Percentiles rank a stretch among this genome's conserved stretches.
Evolutionary conservation across 2,797 vertebrate species (phyloP).

Genomic region (Girardinus metallicus): DNA sequence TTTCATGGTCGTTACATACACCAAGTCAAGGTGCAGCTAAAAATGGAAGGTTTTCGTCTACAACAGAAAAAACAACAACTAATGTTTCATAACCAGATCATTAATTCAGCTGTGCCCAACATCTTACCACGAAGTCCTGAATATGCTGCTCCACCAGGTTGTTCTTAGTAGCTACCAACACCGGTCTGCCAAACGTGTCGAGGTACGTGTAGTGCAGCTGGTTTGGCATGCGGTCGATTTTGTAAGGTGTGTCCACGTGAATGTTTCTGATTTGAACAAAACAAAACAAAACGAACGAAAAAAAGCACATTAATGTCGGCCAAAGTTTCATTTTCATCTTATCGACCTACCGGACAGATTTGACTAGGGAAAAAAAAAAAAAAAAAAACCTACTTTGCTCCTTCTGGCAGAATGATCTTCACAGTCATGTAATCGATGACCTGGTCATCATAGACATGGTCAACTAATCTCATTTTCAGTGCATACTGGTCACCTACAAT

Average conservation of each 20-base stretch:
- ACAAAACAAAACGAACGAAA: background rate
- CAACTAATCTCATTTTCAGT: constrained; percentile 96
- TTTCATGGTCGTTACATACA: background rate
- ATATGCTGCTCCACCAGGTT: constrained; percentile 99
- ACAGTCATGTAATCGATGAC: constrained; percentile 94
- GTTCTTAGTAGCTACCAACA: constrained; percentile 92
- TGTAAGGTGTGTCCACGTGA: constrained; percentile 93
- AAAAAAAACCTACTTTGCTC: constrained; percentile 88
- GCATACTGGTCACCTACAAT: constrained; percentile 94
- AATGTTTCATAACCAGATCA: background rate
- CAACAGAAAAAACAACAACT: background rate
- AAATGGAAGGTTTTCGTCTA: background rate
- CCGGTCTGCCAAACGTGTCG: constrained; percentile 95
- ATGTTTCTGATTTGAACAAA: constrained; percentile 85
- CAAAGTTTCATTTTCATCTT: too few relatives aligned
- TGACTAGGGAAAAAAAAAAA: too few relatives aligned
- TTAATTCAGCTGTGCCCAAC: background rate
- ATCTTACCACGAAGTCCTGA: constrained; percentile 92
- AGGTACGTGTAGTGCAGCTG: constrained; percentile 97
- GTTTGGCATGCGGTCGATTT: constrained; percentile 87
- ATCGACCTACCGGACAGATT: background rate
- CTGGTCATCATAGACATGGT: constrained; percentile 98
- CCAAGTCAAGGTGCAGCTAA: background rate
- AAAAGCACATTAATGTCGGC: background rate
- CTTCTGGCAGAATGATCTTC: constrained; percentile 95